These are phyloP conservation scores for Pemphredon lugubris DNA, from an alignment of 2,888 invertebrate genomes.

Conservation along the genomic window DNA sequence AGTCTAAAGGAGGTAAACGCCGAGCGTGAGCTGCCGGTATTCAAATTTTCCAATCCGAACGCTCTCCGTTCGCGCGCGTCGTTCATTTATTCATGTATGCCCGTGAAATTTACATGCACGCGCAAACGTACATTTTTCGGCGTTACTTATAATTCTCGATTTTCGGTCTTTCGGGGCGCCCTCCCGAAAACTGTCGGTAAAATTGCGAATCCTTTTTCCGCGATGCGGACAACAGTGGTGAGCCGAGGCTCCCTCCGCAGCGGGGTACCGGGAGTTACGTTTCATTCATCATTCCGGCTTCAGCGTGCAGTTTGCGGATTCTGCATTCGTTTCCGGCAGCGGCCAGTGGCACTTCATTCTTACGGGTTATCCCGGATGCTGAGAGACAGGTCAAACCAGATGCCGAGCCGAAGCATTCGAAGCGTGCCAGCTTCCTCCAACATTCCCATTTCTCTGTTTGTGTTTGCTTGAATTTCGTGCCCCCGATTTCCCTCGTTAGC, in stretches of 20 bases:
- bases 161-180: slow-evolving; percentile 6
- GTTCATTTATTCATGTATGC: background rate
- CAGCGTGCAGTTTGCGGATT: slow-evolving; percentile 53
- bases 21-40: no score
- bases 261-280: slow-evolving; percentile 36
- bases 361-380: slow-evolving; percentile 40
- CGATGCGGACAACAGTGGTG: slow-evolving; percentile 15
- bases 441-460: slow-evolving; percentile 28
- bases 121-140: background rate
- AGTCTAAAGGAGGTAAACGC: no score
- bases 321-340: slow-evolving; percentile 53
- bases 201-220: slow-evolving; percentile 28
- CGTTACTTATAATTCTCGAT: background rate
- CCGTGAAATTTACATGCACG: background rate
- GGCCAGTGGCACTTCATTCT: slow-evolving; percentile 51
- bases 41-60: no score
- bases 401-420: slow-evolving; percentile 37
- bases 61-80: no score
- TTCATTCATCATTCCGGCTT: slow-evolving; percentile 58
- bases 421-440: slow-evolving; percentile 32
- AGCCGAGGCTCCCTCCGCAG: background rate
- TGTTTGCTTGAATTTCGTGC: slow-evolving; percentile 37
- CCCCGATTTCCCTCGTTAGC: slow-evolving; percentile 40
- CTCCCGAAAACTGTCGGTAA: slow-evolving; percentile 11
- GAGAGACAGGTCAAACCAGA: slow-evolving; percentile 51